Evolutionary conservation across 2,113 vertebrate species (phyloP).

Genomic region (Xiphophorus maculatus): DNA sequence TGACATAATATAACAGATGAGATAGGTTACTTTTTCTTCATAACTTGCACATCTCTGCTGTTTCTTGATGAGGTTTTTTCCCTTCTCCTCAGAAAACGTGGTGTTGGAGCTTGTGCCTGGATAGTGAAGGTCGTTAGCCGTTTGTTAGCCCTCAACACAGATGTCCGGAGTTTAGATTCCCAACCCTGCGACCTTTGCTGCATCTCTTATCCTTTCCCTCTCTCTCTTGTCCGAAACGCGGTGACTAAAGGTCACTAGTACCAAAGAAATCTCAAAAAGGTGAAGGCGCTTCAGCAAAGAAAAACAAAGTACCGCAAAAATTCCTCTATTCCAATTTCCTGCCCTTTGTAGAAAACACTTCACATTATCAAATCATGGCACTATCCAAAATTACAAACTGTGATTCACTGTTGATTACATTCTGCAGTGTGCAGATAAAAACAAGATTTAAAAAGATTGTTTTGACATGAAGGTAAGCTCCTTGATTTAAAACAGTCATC

Average conservation of each 20-base stretch:
- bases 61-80: neutral
- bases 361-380: too few relatives aligned
- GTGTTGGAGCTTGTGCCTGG: neutral
- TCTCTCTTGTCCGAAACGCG: neutral
- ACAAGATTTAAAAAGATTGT: too few relatives aligned
- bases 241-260: neutral
- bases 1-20: constrained; percentile 1
- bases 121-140: neutral
- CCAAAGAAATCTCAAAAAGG: neutral
- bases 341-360: too few relatives aligned
- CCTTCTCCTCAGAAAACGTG: neutral
- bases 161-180: neutral
- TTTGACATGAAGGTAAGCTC: too few relatives aligned
- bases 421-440: too few relatives aligned
- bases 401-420: too few relatives aligned
- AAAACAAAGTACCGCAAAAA: too few relatives aligned
- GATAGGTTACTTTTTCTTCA: neutral
- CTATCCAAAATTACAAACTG: too few relatives aligned
- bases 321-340: too few relatives aligned
- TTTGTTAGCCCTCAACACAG: neutral
- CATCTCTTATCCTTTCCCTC: neutral
- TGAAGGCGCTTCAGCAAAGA: too few relatives aligned
- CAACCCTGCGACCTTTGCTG: neutral
- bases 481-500: too few relatives aligned
- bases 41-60: neutral